These are phyloP conservation scores for Pollicipes pollicipes DNA, from an alignment of 1,140 invertebrate species.

Conservation along the genomic window DNA sequence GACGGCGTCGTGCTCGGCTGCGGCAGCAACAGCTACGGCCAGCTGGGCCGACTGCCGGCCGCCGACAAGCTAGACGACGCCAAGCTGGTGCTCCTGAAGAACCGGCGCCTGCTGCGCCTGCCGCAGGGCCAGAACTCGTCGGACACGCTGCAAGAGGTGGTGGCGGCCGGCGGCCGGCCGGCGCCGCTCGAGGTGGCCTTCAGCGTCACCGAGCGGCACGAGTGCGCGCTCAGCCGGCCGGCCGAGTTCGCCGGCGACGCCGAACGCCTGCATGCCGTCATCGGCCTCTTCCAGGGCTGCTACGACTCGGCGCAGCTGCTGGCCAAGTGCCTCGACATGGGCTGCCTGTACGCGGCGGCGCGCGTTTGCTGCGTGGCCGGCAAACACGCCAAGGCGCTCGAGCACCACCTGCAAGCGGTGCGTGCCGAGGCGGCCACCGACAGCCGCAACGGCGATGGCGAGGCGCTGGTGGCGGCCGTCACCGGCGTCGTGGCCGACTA, in stretches of 20 bases:
- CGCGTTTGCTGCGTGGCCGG: background rate
- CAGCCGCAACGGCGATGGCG: background rate
- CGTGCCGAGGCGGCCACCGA: background rate
- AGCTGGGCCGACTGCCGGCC: constrained; percentile 24
- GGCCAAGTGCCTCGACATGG: background rate
- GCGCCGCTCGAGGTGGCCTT: background rate
- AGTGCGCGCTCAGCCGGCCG: background rate
- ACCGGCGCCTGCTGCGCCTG: background rate
- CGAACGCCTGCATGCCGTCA: background rate
- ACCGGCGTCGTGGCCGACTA: background rate
- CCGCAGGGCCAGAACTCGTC: background rate
- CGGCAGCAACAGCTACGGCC: constrained; percentile 41
- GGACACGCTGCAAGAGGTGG: background rate
- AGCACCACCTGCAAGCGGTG: background rate
- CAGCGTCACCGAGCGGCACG: background rate
- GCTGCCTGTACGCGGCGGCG: background rate
- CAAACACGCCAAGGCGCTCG: background rate
- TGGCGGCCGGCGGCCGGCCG: background rate
- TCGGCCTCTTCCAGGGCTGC: background rate
- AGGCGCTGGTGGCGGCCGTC: background rate
- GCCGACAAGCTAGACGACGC: background rate
- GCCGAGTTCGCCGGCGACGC: background rate
- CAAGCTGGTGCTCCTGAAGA: background rate
- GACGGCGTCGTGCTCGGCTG: constrained; percentile 38
- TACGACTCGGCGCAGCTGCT: constrained; percentile 1